These are phyloP conservation scores for Leptinotarsa lineolata DNA, from an alignment of 1,140 invertebrate genomes.

Conservation along the genomic window DNA sequence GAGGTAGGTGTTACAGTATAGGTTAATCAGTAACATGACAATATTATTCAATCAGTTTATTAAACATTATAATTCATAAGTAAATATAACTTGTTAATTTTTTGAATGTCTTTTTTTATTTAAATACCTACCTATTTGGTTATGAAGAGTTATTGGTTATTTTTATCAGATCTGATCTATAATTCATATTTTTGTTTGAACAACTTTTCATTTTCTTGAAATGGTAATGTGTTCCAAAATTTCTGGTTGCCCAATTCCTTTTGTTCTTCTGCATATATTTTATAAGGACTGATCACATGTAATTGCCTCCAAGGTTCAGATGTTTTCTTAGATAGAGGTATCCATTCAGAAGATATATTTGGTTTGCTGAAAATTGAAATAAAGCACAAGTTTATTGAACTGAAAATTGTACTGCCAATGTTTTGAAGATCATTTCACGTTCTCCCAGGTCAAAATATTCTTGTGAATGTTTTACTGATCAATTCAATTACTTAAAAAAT, in stretches of 20 bases:
- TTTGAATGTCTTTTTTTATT: too few species aligned
- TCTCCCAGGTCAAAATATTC: too few species aligned
- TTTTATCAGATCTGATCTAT: neutral
- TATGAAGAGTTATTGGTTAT: too few species aligned
- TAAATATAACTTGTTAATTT: slow-evolving; percentile 22
- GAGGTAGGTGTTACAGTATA: slow-evolving; percentile 69
- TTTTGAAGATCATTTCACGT: neutral
- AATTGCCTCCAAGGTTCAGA: slow-evolving; percentile 30
- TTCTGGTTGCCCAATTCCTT: slow-evolving; percentile 36
- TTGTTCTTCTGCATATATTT: slow-evolving; percentile 28
- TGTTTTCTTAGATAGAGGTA: slow-evolving; percentile 32
- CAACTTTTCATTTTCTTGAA: slow-evolving; percentile 42
- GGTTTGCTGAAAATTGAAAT: slow-evolving; percentile 34
- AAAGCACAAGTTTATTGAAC: slow-evolving; percentile 11
- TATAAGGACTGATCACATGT: slow-evolving; percentile 32
- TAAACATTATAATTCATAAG: slow-evolving; percentile 1
- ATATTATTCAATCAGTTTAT: slow-evolving; percentile 14
- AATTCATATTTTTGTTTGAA: slow-evolving; percentile 19
- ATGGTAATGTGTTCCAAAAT: slow-evolving; percentile 41
- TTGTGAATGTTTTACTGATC: too few species aligned
- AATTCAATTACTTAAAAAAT: too few species aligned
- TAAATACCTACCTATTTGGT: neutral
- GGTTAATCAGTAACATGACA: neutral
- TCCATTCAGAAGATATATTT: slow-evolving; percentile 33
- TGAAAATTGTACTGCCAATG: slow-evolving; percentile 17